Evolutionary conservation across 2,888 invertebrate genomes (phyloP).

Genomic region (Bugulina stolonifera): DNA sequence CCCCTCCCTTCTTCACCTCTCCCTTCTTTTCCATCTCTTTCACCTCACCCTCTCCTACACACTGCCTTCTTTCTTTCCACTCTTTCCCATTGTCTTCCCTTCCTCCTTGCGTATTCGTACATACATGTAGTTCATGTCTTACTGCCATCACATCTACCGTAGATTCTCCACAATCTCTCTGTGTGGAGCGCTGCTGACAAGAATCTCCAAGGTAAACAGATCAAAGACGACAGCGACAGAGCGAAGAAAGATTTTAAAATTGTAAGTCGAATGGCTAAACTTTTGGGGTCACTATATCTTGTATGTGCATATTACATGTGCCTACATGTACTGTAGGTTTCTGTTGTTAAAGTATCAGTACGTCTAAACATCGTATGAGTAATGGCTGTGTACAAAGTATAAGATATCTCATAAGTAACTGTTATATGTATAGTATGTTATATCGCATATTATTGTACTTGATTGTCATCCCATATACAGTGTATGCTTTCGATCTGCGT

Average conservation of each 20-base stretch:
- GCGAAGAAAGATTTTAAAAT: slow-evolving; percentile 77
- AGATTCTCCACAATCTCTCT: slow-evolving; percentile 74
- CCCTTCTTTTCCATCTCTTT: slow-evolving; percentile 24
- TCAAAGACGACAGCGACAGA: slow-evolving; percentile 59
- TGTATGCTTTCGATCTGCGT: too few species aligned
- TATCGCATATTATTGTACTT: too few species aligned
- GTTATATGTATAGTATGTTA: too few species aligned
- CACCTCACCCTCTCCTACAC: slow-evolving; percentile 20
- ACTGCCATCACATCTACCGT: slow-evolving; percentile 27
- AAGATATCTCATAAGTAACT: too few species aligned
- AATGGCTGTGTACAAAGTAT: too few species aligned
- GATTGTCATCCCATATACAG: too few species aligned
- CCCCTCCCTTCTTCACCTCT: slow-evolving; percentile 21
- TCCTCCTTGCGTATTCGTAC: slow-evolving; percentile 21
- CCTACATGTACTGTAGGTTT: too few species aligned
- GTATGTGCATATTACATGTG: too few species aligned
- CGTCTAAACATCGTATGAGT: too few species aligned
- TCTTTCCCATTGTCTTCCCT: slow-evolving; percentile 24
- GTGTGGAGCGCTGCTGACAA: slow-evolving; percentile 66
- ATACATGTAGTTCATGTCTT: slow-evolving; percentile 20
- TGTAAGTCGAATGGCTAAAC: slow-evolving; percentile 57
- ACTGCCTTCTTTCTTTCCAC: slow-evolving; percentile 22
- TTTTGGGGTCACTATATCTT: too few species aligned
- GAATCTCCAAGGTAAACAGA: slow-evolving; percentile 56
- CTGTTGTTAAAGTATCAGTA: too few species aligned